A percentile compares a stretch with the other conserved stretches of the same genome.
Conservation (phyloP, 2,113 vertebrate genomes). For the Gila orcuttii region DNA sequence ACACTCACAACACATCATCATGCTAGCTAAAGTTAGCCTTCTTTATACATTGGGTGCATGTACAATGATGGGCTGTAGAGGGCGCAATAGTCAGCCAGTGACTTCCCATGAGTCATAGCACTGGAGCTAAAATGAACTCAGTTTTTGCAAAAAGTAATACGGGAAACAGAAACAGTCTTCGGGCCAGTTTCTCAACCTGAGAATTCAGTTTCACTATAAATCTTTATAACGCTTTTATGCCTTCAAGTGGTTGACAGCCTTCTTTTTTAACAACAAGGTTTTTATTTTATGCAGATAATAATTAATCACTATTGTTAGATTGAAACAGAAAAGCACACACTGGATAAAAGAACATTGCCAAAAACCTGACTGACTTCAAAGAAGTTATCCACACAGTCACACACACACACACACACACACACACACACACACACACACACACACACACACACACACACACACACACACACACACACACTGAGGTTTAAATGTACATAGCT, state of each 20-base stretch:
- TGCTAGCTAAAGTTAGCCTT: background rate
- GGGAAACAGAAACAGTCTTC: slow-evolving; percentile 47
- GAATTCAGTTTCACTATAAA: slow-evolving; percentile 18
- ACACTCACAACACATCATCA: background rate
- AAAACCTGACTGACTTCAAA: slow-evolving; percentile 25
- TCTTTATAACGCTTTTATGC: background rate
- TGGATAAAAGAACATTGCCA: slow-evolving; percentile 24
- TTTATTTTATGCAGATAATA: background rate
- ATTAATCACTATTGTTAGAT: background rate
- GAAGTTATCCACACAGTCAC: slow-evolving; percentile 18
- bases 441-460: too few species aligned
- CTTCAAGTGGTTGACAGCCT: slow-evolving; percentile 17
- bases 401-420: too few species aligned
- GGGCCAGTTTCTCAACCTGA: slow-evolving; percentile 55
- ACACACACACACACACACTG: slow-evolving; percentile 15
- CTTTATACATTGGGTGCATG: background rate
- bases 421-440: too few species aligned
- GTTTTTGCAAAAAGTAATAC: slow-evolving; percentile 24
- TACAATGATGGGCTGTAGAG: slow-evolving; percentile 13
- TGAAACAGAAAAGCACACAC: background rate
- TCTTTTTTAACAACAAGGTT: background rate
- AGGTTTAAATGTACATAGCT: slow-evolving; percentile 37
- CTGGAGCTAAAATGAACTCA: slow-evolving; percentile 27
- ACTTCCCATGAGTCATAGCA: slow-evolving; percentile 16
- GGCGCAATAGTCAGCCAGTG: slow-evolving; percentile 35